Percentiles rank a stretch among this genome's conserved stretches.
Conservation (phyloP, 2,113 vertebrate genomes). For the Mustela lutreola region DNA sequence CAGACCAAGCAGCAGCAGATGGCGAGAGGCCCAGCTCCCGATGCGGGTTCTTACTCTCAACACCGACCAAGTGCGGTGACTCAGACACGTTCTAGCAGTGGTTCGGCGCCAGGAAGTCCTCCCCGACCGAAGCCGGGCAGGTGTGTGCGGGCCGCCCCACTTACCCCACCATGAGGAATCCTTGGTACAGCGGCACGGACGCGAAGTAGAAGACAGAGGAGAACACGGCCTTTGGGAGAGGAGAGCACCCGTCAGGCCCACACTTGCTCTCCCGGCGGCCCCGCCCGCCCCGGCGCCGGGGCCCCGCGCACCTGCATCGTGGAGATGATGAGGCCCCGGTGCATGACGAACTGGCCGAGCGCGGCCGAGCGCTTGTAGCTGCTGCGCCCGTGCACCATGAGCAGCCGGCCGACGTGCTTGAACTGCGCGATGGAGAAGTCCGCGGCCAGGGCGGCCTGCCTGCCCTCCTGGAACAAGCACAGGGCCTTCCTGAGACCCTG, state of each 20-base stretch:
- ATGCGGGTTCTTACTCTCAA: background rate
- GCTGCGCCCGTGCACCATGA: slow-evolving; percentile 98
- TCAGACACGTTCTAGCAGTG: background rate
- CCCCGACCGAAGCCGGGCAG: background rate
- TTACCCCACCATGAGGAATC: slow-evolving; percentile 99
- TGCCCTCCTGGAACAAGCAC: slow-evolving; percentile 92
- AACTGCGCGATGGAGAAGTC: slow-evolving; percentile 99
- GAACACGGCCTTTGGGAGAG: slow-evolving; percentile 94
- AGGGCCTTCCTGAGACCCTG: background rate
- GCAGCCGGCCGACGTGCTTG: slow-evolving; percentile 95
- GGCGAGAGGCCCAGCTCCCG: background rate
- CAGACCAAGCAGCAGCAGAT: background rate
- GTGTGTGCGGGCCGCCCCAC: background rate
- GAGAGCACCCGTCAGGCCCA: background rate
- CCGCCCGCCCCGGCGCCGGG: accelerated
- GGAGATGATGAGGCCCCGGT: slow-evolving; percentile 98
- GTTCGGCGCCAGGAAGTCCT: background rate
- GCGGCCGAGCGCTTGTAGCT: slow-evolving; percentile 99
- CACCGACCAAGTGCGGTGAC: background rate
- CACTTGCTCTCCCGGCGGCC: accelerated
- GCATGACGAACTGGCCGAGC: slow-evolving; percentile 98
- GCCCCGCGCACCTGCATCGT: slow-evolving; percentile 96
- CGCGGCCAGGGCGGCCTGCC: slow-evolving; percentile 97
- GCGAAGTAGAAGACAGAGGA: slow-evolving; percentile 99
- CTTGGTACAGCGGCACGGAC: slow-evolving; percentile 98